Conservation (phyloP, 2,113 vertebrate species). For the Ascaphus truei region DNA sequence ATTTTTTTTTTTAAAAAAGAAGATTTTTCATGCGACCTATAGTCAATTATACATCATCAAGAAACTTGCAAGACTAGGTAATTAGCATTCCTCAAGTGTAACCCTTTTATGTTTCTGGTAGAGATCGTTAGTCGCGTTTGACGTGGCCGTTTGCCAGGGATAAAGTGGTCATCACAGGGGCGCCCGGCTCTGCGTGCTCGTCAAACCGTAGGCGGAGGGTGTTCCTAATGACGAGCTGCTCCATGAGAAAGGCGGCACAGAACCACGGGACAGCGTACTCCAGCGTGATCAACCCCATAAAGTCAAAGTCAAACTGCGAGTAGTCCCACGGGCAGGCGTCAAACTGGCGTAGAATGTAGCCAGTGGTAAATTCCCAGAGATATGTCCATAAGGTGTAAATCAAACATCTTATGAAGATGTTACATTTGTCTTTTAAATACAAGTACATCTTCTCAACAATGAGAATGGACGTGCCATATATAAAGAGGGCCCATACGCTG, state of each 20-base stretch:
- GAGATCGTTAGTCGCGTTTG: conserved; percentile 76
- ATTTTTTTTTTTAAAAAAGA: conserved; percentile 61
- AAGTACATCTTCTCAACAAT: conserved; percentile 95
- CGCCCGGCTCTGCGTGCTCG: conserved; percentile 68
- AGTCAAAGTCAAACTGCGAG: conserved; percentile 94
- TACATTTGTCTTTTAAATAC: conserved; percentile 74
- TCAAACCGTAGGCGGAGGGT: conserved; percentile 89
- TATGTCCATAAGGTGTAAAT: conserved; percentile 97
- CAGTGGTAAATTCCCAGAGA: conserved; percentile 93
- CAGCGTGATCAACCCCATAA: conserved; percentile 94
- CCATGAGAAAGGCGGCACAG: conserved; percentile 89
- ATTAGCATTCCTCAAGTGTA: conserved; percentile 19
- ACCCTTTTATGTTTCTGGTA: conserved; percentile 35
- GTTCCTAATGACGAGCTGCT: conserved; percentile 90
- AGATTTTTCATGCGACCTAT: conserved; percentile 47
- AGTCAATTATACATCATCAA: conserved; percentile 54
- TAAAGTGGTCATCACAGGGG: conserved; percentile 34
- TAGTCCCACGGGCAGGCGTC: conserved; percentile 97
- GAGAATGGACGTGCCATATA: conserved; percentile 96
- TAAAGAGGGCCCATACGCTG: conserved; percentile 96
- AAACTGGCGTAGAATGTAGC: conserved; percentile 89
- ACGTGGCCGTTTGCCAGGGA: conserved; percentile 79
- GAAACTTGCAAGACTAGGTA: conserved; percentile 46
- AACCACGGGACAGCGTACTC: conserved; percentile 97
- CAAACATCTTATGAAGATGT: conserved; percentile 83